Evolutionary conservation across 2,113 vertebrate species (phyloP).

Genomic region (Neodontobutis hainanensis): DNA sequence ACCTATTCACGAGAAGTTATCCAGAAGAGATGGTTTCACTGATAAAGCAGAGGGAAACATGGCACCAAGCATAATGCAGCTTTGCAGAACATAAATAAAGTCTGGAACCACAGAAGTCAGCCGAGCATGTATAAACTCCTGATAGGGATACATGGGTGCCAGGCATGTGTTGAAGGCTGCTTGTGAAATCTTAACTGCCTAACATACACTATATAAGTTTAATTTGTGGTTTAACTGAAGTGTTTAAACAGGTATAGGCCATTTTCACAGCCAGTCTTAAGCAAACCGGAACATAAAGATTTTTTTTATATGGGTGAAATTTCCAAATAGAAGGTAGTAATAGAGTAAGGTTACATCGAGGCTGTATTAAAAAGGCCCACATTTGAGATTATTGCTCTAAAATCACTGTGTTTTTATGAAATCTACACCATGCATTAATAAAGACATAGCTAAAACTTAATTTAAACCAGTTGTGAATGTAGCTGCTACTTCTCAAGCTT

Average conservation of each 20-base stretch:
- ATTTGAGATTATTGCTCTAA: neutral
- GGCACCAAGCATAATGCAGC: slow-evolving; percentile 46
- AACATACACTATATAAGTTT: slow-evolving; percentile 8
- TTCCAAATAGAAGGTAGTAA: slow-evolving; percentile 1
- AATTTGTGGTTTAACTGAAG: slow-evolving; percentile 4
- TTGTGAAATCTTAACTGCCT: slow-evolving; percentile 16
- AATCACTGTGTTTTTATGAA: neutral
- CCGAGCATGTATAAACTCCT: slow-evolving; percentile 39
- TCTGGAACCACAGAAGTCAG: slow-evolving; percentile 27
- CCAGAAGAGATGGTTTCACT: slow-evolving; percentile 67
- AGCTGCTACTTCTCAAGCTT: slow-evolving; percentile 19
- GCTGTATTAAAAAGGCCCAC: too few relatives aligned
- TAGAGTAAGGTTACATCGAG: neutral
- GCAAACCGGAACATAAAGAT: slow-evolving; percentile 4
- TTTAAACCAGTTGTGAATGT: slow-evolving; percentile 2
- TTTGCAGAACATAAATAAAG: slow-evolving; percentile 54
- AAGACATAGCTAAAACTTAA: neutral
- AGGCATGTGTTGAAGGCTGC: slow-evolving; percentile 27
- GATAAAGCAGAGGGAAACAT: slow-evolving; percentile 60
- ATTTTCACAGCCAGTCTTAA: slow-evolving; percentile 9
- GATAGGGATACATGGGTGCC: slow-evolving; percentile 33
- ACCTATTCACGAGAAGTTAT: slow-evolving; percentile 67
- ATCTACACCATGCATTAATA: too few relatives aligned
- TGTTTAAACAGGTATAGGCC: slow-evolving; percentile 6
- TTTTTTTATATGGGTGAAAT: slow-evolving; percentile 7